phyloP scores from a whole-genome alignment of 2,113 vertebrate species.

The Zosterops borbonicus region DNA sequence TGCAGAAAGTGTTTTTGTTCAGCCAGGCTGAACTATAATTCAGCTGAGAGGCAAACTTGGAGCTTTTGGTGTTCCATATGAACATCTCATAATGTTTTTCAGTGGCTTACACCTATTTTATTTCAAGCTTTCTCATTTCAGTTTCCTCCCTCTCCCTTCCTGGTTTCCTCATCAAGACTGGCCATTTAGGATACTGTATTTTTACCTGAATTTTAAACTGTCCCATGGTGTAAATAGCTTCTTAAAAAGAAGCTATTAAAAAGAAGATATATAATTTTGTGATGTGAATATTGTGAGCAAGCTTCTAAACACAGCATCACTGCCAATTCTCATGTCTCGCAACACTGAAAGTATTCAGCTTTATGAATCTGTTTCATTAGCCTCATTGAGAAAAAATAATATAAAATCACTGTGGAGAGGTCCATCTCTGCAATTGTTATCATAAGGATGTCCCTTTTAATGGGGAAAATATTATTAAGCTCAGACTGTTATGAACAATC shows the following conservation, averaged over 20 bases:
- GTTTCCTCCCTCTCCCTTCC: not conserved
- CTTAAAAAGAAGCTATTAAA: not conserved
- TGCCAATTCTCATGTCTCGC: not conserved
- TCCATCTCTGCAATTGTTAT: not conserved
- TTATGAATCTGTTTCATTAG: not conserved
- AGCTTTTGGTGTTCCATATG: not conserved
- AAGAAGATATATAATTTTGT: not conserved
- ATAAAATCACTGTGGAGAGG: not conserved
- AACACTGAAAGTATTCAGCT: not conserved
- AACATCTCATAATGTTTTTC: not conserved
- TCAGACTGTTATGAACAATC: not conserved
- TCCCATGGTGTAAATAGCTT: not conserved
- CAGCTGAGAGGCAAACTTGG: not conserved
- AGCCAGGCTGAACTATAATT: not conserved
- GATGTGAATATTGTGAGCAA: not conserved
- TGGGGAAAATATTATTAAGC: slow-evolving; percentile 13
- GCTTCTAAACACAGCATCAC: not conserved
- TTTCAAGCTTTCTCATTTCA: not conserved
- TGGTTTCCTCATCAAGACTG: not conserved
- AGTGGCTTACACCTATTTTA: not conserved
- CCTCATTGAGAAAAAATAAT: not conserved
- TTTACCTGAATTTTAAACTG: not conserved
- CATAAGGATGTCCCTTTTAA: slow-evolving; percentile 4
- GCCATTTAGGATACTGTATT: not conserved
- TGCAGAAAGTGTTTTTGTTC: not conserved